Evolutionary conservation across 2,888 invertebrate genomes (phyloP).

Genomic region (Leptinotarsa haldemani): DNA sequence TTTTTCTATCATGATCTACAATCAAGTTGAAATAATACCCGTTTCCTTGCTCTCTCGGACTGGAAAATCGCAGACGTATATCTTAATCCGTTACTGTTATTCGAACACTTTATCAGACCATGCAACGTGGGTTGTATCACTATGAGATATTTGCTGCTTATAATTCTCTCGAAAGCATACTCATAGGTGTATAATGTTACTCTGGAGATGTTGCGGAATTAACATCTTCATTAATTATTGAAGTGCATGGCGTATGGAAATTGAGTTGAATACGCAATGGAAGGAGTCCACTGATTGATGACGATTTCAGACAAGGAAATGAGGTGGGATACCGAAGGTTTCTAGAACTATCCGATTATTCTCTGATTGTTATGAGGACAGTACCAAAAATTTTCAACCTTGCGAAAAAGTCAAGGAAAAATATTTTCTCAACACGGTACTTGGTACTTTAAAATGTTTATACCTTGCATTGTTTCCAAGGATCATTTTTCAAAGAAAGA

Average conservation of each 20-base stretch:
- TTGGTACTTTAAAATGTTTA: too few species aligned
- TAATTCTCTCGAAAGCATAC: conserved; percentile 8
- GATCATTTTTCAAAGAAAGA: too few species aligned
- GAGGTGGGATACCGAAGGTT: background rate
- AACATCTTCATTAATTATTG: conserved; percentile 30
- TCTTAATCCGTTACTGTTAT: conserved; percentile 11
- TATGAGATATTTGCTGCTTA: conserved; percentile 7
- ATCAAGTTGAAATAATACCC: background rate
- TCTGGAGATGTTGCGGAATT: conserved; percentile 25
- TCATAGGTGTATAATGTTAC: conserved; percentile 29
- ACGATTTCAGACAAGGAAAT: conserved; percentile 3
- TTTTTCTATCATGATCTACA: too few species aligned
- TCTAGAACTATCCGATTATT: background rate
- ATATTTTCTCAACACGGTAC: too few species aligned
- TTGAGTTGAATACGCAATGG: conserved; percentile 16
- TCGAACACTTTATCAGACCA: conserved; percentile 12
- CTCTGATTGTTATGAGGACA: background rate
- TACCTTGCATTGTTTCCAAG: too few species aligned
- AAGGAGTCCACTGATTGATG: conserved; percentile 8
- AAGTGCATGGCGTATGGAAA: conserved; percentile 25
- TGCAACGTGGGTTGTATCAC: conserved; percentile 12
- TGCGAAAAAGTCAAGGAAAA: background rate
- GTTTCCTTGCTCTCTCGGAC: background rate
- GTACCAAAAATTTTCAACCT: too few species aligned
- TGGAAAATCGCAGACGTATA: conserved; percentile 4